Evolutionary conservation across 2,113 vertebrate species (phyloP), one percentile per base, ranked within the genome.

Genomic region (Coreoperca whiteheadi): DNA sequence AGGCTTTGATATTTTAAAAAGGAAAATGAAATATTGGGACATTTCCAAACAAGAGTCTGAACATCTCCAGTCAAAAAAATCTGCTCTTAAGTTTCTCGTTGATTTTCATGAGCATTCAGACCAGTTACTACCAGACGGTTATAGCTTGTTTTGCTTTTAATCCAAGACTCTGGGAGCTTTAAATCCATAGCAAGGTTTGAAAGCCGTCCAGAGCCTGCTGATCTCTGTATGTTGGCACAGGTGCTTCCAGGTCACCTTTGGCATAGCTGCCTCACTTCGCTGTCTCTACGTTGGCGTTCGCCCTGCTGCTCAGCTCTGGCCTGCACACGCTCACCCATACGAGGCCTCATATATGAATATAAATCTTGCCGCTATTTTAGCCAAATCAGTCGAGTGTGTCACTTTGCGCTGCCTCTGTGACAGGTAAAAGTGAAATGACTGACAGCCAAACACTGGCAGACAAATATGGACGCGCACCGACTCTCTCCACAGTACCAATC

Each of bases 161-260:
- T 83, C 79, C 69, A 76, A 84, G 59, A 77, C 56, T 50, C 54
- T 48, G 69, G 32, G 61, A 88, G 72, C 64, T 71, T 84, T 84
- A 69, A 56, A 78, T 76, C 70, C 80, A 79, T 63, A 57, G 56
- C 61, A 21, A 0, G 18, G 43, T 60, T 39, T 82, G 71, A 77
- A 83, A 37, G 48, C 18, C 8, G 12, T 25, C 71, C 79, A 85
- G 74, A 20, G 23, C 54, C 76, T 30, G 83, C 74, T 85, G 85
- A 64, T 84, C 75, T 74, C 56, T 87, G 76, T 63, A 51, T 78
- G 85, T 85, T 32, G 30, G 82, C 70, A 50, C 77, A 86, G 87
- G 84, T 88, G 84, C 71, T 63, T 79, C 53, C 74, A 83, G 87
- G 82, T 89, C 86, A 89, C 84, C 72, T 89, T 77, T 69, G 78